Conservation (phyloP, 2,797 vertebrate species). For the Buphagus erythrorhynchus region DNA sequence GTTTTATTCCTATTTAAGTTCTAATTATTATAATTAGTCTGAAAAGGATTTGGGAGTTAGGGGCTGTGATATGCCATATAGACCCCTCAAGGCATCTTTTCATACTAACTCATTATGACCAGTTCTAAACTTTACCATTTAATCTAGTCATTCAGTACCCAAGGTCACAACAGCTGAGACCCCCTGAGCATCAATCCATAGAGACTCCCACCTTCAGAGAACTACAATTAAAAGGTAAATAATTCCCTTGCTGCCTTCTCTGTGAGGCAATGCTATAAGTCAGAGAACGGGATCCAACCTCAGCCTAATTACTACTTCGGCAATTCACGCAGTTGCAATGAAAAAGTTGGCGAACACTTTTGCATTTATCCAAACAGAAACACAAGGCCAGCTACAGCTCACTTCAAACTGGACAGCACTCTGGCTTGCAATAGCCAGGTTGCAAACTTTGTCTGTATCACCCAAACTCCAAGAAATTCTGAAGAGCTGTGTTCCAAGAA, state of each 20-base stretch:
- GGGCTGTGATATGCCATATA: slow-evolving; percentile 53
- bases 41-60: slow-evolving; percentile 71
- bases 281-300: slow-evolving; percentile 38
- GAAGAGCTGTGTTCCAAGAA: background rate
- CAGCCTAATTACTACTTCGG: slow-evolving; percentile 48
- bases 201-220: slow-evolving; percentile 48
- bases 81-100: slow-evolving; percentile 47
- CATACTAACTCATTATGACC: slow-evolving; percentile 48
- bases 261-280: slow-evolving; percentile 53
- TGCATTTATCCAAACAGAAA: background rate
- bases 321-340: background rate
- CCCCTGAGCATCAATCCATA: slow-evolving; percentile 53
- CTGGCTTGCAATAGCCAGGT: background rate
- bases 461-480: background rate
- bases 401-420: background rate
- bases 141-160: slow-evolving; percentile 46
- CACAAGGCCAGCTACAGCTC: background rate
- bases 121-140: slow-evolving; percentile 53
- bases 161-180: slow-evolving; percentile 38
- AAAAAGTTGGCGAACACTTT: background rate
- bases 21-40: slow-evolving; percentile 62
- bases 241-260: slow-evolving; percentile 55
- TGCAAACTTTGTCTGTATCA: background rate
- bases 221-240: slow-evolving; percentile 55
- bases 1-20: slow-evolving; percentile 69